These are phyloP conservation scores for Drosophila hydei DNA, from an alignment of 1,140 invertebrate species.

Conservation along the genomic window DNA sequence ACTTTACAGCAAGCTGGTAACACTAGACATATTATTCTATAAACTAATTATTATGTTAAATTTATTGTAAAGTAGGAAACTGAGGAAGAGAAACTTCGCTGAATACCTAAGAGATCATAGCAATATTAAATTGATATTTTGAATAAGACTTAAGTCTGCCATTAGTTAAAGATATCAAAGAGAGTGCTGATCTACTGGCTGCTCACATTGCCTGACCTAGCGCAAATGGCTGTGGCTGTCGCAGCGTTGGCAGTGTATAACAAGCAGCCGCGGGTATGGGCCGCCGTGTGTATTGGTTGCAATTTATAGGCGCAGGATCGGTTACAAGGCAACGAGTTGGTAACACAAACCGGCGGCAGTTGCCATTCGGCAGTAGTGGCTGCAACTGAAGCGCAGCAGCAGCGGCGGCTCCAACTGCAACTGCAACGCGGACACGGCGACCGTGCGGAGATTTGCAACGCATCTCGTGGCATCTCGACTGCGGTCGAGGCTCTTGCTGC, in stretches of 20 bases:
- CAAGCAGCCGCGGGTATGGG: slow-evolving; percentile 71
- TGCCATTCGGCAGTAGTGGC: slow-evolving; percentile 23
- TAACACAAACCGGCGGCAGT: slow-evolving; percentile 77
- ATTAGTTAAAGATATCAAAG: too few species aligned
- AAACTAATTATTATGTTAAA: not conserved
- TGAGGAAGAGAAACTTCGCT: not conserved
- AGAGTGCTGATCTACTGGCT: too few species aligned
- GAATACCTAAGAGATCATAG: not conserved
- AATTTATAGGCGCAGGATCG: slow-evolving; percentile 79
- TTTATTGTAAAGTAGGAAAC: not conserved
- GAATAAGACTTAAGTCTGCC: too few species aligned
- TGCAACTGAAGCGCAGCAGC: slow-evolving; percentile 1
- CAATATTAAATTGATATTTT: too few species aligned
- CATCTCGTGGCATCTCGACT: slow-evolving; percentile 30
- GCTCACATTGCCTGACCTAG: slow-evolving; percentile 7
- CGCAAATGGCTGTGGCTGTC: not conserved
- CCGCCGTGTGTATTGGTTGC: slow-evolving; percentile 67
- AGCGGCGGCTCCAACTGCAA: slow-evolving; percentile 8
- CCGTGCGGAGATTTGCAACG: slow-evolving; percentile 58
- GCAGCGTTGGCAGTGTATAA: slow-evolving; percentile 52
- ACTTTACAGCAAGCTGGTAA: too few species aligned
- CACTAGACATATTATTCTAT: not conserved
- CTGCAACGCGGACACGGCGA: slow-evolving; percentile 31
- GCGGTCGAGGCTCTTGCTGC: slow-evolving; percentile 15
- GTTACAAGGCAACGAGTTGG: slow-evolving; percentile 78